Percentiles rank a stretch among this genome's conserved stretches.
Conservation (phyloP, 2,113 vertebrate genomes). For the Rhagologus leucostigma region DNA sequence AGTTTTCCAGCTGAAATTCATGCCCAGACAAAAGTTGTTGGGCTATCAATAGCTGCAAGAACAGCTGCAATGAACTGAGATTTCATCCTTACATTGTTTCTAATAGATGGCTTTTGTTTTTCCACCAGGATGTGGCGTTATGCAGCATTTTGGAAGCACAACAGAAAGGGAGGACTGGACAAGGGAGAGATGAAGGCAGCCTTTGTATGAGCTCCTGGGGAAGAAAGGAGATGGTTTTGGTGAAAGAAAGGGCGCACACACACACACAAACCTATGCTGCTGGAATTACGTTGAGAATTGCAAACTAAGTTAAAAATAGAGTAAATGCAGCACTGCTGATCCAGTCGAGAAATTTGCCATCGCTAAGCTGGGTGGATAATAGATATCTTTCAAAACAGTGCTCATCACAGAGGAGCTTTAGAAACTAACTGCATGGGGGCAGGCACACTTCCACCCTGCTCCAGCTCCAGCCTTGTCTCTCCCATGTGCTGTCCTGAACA, state of each 20-base stretch:
- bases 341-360: background rate
- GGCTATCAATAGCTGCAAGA: background rate
- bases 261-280: background rate
- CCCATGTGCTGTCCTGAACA: fast-evolving
- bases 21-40: background rate
- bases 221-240: background rate
- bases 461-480: background rate
- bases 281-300: background rate
- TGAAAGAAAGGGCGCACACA: background rate
- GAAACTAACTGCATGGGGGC: background rate
- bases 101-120: constrained; percentile 53
- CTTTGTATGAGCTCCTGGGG: constrained; percentile 22
- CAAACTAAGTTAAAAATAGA: constrained; percentile 22
- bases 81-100: background rate
- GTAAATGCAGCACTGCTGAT: background rate
- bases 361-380: background rate
- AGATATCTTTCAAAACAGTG: background rate
- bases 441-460: background rate
- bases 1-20: background rate
- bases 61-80: constrained; percentile 22
- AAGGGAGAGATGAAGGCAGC: constrained; percentile 23
- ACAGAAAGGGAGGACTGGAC: constrained; percentile 19
- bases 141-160: background rate
- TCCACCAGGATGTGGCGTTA: constrained; percentile 36
- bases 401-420: background rate